Conservation (phyloP, 2,113 vertebrate genomes). For the Columbina picui region DNA sequence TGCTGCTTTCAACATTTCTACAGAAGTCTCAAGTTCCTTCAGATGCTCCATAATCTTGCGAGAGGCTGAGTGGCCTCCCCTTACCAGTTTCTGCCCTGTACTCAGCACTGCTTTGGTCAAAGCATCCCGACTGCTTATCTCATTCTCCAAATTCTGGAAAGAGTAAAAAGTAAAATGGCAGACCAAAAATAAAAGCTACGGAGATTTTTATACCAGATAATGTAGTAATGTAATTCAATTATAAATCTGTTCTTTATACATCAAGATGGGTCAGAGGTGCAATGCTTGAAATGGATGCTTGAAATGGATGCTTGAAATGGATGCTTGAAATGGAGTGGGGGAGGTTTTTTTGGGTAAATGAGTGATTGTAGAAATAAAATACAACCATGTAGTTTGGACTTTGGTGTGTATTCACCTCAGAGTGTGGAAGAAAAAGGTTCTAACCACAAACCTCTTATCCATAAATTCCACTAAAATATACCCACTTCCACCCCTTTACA, state of each 20-base stretch:
- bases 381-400: not conserved
- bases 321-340: not conserved
- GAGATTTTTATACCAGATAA: not conserved
- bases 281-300: not conserved
- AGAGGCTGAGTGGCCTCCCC: conserved; percentile 81
- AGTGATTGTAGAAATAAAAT: not conserved
- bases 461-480: not conserved
- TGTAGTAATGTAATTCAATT: not conserved
- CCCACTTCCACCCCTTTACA: not conserved
- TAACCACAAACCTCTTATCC: not conserved
- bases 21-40: conserved; percentile 77
- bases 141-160: conserved; percentile 82
- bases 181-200: not conserved
- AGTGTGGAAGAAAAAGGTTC: not conserved
- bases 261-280: not conserved
- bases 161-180: not conserved
- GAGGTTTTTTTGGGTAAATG: not conserved
- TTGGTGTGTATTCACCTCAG: not conserved
- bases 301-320: not conserved
- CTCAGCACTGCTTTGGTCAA: conserved; percentile 81
- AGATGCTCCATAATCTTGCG: conserved; percentile 76
- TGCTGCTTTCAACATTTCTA: conserved; percentile 75
- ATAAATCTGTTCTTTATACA: not conserved
- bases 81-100: conserved; percentile 82
- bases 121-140: conserved; percentile 79